Conservation (phyloP, 1,140 invertebrate genomes). For the Geopemphigus sp. region DNA sequence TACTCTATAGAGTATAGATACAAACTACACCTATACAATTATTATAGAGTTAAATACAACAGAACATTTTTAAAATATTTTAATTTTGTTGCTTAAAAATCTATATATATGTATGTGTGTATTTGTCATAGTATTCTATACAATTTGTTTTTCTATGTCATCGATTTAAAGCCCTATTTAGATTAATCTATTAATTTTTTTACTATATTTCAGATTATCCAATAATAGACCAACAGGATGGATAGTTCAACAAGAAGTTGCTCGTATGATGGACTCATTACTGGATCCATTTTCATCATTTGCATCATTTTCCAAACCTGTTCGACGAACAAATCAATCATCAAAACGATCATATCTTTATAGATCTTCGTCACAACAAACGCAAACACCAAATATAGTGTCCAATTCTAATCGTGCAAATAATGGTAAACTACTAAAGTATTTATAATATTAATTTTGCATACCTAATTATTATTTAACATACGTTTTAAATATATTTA, state of each 20-base stretch:
- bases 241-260: constrained; percentile 59
- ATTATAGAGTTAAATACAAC: too few species aligned
- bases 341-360: constrained; percentile 40
- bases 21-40: too few species aligned
- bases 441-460: too few species aligned
- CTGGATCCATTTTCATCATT: constrained; percentile 62
- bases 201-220: constrained; percentile 52
- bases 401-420: background rate
- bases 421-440: constrained; percentile 7
- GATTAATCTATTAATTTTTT: background rate
- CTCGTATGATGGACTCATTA: constrained; percentile 70
- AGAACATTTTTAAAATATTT: too few species aligned
- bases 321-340: constrained; percentile 33
- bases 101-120: too few species aligned
- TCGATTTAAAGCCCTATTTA: background rate
- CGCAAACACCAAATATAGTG: constrained; percentile 13
- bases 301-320: constrained; percentile 53
- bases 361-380: constrained; percentile 43
- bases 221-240: constrained; percentile 58
- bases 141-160: background rate
- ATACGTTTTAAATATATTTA: background rate
- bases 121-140: background rate
- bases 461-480: background rate
- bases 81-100: too few species aligned
- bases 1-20: too few species aligned